Evolutionary conservation across 92 coral and sea anemone species (phyloP).

Genomic region (Porites rus): DNA sequence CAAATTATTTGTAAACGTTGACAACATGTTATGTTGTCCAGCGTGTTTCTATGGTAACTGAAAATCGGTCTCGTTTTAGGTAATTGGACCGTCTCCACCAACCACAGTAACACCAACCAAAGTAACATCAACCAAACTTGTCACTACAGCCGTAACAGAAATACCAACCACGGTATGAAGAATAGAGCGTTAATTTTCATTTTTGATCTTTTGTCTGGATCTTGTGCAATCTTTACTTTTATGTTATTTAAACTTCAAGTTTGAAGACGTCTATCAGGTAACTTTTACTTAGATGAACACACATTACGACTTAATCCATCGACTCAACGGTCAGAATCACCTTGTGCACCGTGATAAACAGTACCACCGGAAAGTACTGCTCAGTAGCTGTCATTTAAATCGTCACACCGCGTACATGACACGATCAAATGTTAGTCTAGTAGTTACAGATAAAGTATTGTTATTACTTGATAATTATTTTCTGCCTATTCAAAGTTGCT

Average conservation of each 20-base stretch:
- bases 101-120: conserved; percentile 33
- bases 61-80: conserved; percentile 4
- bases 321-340: neutral
- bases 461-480: neutral
- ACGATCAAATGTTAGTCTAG: neutral
- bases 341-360: neutral
- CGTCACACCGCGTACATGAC: neutral
- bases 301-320: no score
- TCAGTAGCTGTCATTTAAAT: neutral
- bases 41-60: neutral
- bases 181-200: neutral
- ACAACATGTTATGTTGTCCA: neutral
- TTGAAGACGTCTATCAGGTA: no score
- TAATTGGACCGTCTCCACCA: conserved; percentile 26
- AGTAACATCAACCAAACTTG: neutral
- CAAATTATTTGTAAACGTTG: neutral
- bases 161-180: conserved; percentile 25
- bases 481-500: neutral
- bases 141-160: neutral
- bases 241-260: no score
- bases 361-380: neutral
- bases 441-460: neutral
- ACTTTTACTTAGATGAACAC: no score
- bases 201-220: no score
- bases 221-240: no score